phyloP scores from a whole-genome alignment of 2,113 vertebrate species.

The Rutilus rutilus region DNA sequence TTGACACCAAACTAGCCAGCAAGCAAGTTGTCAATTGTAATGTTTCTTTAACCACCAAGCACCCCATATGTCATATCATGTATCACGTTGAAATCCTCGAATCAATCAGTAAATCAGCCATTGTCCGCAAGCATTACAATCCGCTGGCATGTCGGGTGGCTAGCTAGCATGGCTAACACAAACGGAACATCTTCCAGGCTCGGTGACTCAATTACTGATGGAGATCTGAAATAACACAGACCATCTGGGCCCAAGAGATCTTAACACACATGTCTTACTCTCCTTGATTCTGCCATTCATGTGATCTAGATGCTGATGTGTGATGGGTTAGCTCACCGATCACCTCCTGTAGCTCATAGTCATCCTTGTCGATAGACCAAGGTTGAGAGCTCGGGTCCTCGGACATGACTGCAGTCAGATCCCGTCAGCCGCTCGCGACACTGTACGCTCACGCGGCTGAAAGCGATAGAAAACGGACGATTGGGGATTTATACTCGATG shows the following conservation, averaged over 20 bases:
- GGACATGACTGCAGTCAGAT: conserved; percentile 79
- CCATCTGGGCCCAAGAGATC: neutral
- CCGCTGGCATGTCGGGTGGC: conserved; percentile 22
- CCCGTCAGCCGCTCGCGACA: conserved; percentile 23
- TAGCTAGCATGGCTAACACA: conserved; percentile 43
- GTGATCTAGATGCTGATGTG: neutral
- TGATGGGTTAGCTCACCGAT: conserved; percentile 84
- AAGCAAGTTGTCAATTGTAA: conserved; percentile 1
- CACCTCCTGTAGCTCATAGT: conserved; percentile 94
- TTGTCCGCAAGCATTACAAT: neutral
- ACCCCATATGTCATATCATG: neutral
- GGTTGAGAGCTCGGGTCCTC: conserved; percentile 87
- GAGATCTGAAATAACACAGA: conserved; percentile 5
- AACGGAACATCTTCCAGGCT: neutral
- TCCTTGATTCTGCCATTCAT: neutral
- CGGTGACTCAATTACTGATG: conserved; percentile 11
- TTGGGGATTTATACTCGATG: neutral
- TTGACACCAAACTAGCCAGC: neutral
- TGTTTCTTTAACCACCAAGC: neutral
- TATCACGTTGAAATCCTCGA: neutral
- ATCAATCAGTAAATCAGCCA: neutral
- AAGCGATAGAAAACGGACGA: conserved; percentile 50
- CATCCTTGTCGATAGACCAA: conserved; percentile 93
- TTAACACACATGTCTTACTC: neutral
- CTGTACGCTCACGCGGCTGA: conserved; percentile 46